Conservation (phyloP, 2,888 invertebrate species). For the Dusona sp. region DNA sequence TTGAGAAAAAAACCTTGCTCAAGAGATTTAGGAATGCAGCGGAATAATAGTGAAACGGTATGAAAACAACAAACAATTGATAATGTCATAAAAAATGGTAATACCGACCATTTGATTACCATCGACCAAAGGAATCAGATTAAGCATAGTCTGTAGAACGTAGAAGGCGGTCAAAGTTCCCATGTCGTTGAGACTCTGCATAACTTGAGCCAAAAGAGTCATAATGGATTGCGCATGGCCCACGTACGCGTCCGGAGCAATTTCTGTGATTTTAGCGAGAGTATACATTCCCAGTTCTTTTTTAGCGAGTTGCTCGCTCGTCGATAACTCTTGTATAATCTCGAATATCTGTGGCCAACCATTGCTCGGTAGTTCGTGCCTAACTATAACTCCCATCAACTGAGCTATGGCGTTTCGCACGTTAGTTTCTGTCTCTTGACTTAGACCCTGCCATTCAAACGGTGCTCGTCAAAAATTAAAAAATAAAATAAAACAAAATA, state of each 20-base stretch:
- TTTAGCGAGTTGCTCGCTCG: conserved; percentile 86
- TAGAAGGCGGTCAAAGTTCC: conserved; percentile 86
- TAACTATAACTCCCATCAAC: conserved; percentile 90
- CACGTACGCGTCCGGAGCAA: conserved; percentile 89
- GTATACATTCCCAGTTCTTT: conserved; percentile 90
- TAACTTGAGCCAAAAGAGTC: conserved; percentile 85
- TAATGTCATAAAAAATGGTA: not conserved
- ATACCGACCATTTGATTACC: conserved; percentile 87
- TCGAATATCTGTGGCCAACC: conserved; percentile 89
- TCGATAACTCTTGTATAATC: conserved; percentile 87
- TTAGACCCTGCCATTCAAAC: conserved; percentile 85
- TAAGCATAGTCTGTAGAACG: conserved; percentile 88
- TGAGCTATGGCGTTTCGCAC: conserved; percentile 90
- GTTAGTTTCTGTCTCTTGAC: conserved; percentile 88
- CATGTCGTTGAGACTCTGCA: conserved; percentile 84
- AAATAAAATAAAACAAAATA: not conserved
- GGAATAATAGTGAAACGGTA: not conserved
- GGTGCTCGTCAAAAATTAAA: not conserved
- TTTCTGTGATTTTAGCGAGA: conserved; percentile 89
- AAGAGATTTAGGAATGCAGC: not conserved
- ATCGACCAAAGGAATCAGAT: conserved; percentile 88
- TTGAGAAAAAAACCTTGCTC: not conserved
- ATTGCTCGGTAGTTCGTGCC: conserved; percentile 88
- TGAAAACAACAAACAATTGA: not conserved
- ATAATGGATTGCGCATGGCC: conserved; percentile 88